These are phyloP conservation scores for Neotoma lepida DNA, from an alignment of 2,113 vertebrate species.

Conservation along the genomic window DNA sequence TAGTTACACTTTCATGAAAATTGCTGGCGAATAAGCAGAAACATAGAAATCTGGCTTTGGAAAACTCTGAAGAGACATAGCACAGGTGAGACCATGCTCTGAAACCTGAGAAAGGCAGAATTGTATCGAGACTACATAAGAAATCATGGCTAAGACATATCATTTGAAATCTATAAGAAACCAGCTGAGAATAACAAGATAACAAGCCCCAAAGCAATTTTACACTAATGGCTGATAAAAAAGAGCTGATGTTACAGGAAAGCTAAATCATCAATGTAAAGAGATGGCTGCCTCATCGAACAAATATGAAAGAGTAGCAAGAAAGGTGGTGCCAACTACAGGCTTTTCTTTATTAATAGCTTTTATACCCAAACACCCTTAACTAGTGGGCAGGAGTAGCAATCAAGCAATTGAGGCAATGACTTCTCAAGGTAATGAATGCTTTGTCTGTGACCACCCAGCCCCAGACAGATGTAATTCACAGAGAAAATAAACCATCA, in stretches of 20 bases:
- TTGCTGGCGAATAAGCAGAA: not conserved
- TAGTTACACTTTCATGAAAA: not conserved
- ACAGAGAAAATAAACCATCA: not conserved
- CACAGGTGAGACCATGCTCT: not conserved
- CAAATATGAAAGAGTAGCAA: not conserved
- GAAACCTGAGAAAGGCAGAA: not conserved
- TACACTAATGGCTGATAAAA: not conserved
- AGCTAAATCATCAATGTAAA: constrained; percentile 24
- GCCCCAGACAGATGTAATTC: not conserved
- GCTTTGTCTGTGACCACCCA: not conserved
- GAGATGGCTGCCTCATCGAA: not conserved
- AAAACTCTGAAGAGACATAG: not conserved
- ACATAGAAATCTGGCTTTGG: not conserved
- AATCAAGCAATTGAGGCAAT: constrained; percentile 25
- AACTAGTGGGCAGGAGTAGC: not conserved
- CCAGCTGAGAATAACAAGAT: not conserved
- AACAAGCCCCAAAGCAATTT: constrained; percentile 12
- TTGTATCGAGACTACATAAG: not conserved
- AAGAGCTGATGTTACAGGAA: not conserved
- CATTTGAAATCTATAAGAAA: constrained; percentile 29
- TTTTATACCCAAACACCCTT: not conserved
- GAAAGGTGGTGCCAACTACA: not conserved
- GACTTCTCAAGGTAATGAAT: not conserved
- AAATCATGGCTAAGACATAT: not conserved
- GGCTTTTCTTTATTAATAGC: not conserved